Base-by-base conservation (phyloP, 2,797 vertebrate genomes). In the Remorina albescens region DNA sequence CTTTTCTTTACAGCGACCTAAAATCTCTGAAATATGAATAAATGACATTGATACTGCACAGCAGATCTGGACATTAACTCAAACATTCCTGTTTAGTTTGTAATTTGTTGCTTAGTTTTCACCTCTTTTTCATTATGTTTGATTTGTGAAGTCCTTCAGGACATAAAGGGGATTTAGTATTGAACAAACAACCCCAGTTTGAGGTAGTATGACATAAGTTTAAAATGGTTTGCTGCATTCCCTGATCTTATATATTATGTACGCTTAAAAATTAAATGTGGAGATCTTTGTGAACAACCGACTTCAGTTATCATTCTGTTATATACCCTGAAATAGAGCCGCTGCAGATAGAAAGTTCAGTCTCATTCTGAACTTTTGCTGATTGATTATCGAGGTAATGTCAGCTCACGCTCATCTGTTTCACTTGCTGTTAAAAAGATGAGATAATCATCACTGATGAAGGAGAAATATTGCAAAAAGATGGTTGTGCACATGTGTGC, bases 381-480 rank as follows among this genome's bases (percentile, higher is more conserved):
- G 61, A 81, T 77, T 67, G 67, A 71, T 78, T 39, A 61, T 47
- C 86, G 75, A 84, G 71, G 76, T 82, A 85, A 90, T 80, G 70
- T 44, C 86, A 58, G 50, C 44, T 80, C 25, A 32, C 8, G 55
- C 60, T 77, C 73, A 63, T 85, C 70, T 79, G 73, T 58, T 77
- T 49, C 47, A 46, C 69, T 68, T 73, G 60, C 73, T 70, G 60
- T 76, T 70, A 67, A 62, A 76, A 58, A 67, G 53, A 80, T 85
- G 82, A 86, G 74, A 83, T 84, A 79, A 86, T 84, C 73, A 37
- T 75, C 42, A 34, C 42, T 58, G 80, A 53, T 69, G 47, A 25
- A 44, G 36, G 36, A 75, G 63, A 76, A 79, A 76, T 78, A 30
- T 56, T 58, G 47, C 67, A 30, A 74, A 69, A 46, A 56, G 60